These are phyloP conservation scores for Caerostris extrusa DNA, from an alignment of 1,140 invertebrate species.

Conservation along the genomic window DNA sequence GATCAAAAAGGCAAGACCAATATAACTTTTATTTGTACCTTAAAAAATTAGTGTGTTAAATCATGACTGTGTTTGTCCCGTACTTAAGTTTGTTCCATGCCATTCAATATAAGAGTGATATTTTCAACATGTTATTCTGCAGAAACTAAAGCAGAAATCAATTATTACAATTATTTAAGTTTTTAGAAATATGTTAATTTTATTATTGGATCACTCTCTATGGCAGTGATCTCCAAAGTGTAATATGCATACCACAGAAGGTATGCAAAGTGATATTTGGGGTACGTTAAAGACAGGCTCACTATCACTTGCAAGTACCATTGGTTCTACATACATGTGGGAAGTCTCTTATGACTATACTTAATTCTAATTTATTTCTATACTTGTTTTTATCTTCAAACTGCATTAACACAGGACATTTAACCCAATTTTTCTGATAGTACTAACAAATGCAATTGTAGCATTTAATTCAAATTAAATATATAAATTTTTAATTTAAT, in stretches of 20 bases:
- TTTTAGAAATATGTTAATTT: slow-evolving; percentile 23
- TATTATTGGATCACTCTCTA: background rate
- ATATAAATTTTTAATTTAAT: too few relatives aligned
- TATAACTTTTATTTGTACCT: background rate
- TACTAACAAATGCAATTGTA: too few relatives aligned
- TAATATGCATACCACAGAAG: background rate
- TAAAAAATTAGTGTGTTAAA: background rate
- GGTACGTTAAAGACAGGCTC: too few relatives aligned
- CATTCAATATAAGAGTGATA: slow-evolving; percentile 50
- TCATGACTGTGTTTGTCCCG: background rate
- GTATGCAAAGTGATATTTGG: too few relatives aligned
- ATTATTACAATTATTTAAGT: slow-evolving; percentile 12
- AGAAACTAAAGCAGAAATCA: slow-evolving; percentile 37
- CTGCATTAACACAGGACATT: too few relatives aligned
- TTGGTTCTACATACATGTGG: too few relatives aligned
- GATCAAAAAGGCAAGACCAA: background rate
- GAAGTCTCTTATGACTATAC: too few relatives aligned
- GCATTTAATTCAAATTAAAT: too few relatives aligned
- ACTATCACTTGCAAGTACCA: too few relatives aligned
- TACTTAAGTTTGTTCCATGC: slow-evolving; percentile 60
- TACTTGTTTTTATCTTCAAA: too few relatives aligned
- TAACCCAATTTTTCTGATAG: too few relatives aligned
- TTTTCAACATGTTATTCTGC: slow-evolving; percentile 61
- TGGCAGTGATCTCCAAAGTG: background rate
- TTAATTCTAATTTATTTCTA: too few relatives aligned